Percentiles rank a stretch among this genome's conserved stretches.
Conservation (phyloP, 2,113 vertebrate genomes). For the Hypanus sabinus region DNA sequence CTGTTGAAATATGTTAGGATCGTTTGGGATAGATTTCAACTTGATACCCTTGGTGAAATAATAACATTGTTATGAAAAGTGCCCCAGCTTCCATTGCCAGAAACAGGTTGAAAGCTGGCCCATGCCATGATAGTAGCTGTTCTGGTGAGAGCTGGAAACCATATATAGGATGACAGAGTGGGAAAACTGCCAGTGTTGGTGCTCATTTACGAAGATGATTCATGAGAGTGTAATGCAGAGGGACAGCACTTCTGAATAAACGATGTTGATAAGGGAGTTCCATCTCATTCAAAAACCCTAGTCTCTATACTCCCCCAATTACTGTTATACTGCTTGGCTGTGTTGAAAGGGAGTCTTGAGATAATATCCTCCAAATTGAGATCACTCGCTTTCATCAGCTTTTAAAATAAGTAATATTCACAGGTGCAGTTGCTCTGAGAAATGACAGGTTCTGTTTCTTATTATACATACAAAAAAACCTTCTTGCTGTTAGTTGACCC, state of each 20-base stretch:
- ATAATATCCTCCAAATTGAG: neutral
- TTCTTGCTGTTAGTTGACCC: neutral
- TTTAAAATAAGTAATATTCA: neutral
- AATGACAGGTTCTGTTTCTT: constrained; percentile 7
- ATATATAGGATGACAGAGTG: neutral
- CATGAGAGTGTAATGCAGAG: neutral
- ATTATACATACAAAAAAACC: neutral
- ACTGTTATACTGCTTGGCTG: neutral
- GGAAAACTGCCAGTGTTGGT: neutral
- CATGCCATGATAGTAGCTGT: no score
- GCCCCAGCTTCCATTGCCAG: neutral
- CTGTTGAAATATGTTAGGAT: neutral
- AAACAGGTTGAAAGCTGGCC: neutral
- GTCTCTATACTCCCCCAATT: neutral
- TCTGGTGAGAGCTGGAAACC: neutral
- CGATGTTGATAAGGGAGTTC: constrained; percentile 2
- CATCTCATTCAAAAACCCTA: neutral
- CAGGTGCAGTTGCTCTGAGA: constrained; percentile 28
- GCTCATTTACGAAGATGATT: constrained; percentile 29
- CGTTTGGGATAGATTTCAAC: neutral
- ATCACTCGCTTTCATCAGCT: neutral
- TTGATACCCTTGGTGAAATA: neutral
- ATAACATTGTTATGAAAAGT: neutral
- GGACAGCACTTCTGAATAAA: constrained; percentile 17
- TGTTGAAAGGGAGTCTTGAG: neutral